phyloP scores from a whole-genome alignment of 2,113 vertebrate genomes.

The Lichenostomus cassidix region DNA sequence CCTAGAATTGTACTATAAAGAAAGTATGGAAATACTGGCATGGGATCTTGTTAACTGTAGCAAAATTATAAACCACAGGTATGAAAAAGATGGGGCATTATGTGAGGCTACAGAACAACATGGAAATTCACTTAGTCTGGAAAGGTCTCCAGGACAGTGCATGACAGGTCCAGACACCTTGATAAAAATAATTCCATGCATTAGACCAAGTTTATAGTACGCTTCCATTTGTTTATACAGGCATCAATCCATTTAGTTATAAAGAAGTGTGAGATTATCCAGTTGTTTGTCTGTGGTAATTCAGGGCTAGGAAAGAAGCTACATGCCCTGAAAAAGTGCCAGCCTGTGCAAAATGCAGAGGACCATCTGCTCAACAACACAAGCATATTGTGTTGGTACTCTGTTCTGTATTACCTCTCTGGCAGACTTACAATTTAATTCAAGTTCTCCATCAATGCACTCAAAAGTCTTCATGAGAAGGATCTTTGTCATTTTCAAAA shows the following conservation, averaged over 20 bases:
- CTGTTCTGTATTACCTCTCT: background rate
- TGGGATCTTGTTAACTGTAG: background rate
- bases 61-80: background rate
- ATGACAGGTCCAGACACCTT: background rate
- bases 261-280: background rate
- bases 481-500: background rate
- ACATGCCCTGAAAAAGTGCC: background rate
- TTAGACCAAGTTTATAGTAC: background rate
- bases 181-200: background rate
- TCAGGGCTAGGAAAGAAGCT: background rate
- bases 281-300: background rate
- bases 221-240: background rate
- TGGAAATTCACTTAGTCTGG: background rate
- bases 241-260: background rate
- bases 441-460: background rate
- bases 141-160: background rate
- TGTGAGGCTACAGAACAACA: background rate
- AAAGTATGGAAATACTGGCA: background rate
- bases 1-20: background rate
- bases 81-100: background rate
- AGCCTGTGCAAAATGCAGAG: background rate
- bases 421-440: background rate
- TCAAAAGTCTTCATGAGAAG: background rate
- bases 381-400: background rate
- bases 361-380: background rate